Conservation (phyloP, 1,140 invertebrate species). For the Drosophila lacertosa region DNA sequence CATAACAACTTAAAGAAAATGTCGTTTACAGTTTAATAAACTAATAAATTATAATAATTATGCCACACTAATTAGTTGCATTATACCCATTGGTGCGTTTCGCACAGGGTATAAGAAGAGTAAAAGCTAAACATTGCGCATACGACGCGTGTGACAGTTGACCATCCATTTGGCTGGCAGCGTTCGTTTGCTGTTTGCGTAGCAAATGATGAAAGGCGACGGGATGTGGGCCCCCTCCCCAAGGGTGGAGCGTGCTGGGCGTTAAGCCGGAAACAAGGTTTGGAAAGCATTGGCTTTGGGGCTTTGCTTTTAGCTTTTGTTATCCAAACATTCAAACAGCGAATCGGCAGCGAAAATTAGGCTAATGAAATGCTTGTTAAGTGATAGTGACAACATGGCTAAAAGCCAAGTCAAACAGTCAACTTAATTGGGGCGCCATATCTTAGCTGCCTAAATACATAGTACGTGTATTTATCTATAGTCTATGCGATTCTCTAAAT, state of each 20-base stretch:
- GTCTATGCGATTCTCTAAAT: not conserved
- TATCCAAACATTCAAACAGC: constrained; percentile 34
- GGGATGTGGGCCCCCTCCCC: too few relatives aligned
- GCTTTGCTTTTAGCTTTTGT: constrained; percentile 16
- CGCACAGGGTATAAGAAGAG: not conserved
- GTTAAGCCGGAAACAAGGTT: constrained; percentile 1
- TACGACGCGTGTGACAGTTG: constrained; percentile 43
- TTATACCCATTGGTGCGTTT: not conserved
- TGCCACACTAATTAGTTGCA: not conserved
- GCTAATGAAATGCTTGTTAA: constrained; percentile 78
- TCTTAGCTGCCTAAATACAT: not conserved
- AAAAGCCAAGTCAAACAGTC: constrained; percentile 22
- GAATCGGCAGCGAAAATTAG: constrained; percentile 55
- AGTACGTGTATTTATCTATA: not conserved
- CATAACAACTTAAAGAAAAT: too few relatives aligned
- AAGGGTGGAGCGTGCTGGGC: too few relatives aligned
- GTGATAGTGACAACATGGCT: constrained; percentile 61
- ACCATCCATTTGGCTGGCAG: constrained; percentile 2
- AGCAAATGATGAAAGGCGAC: constrained; percentile 41
- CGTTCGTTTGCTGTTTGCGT: constrained; percentile 20
- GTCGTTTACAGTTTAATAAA: too few relatives aligned
- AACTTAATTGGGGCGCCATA: constrained; percentile 26
- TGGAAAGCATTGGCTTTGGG: constrained; percentile 6
- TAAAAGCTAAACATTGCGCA: constrained; percentile 36
- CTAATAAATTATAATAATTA: too few relatives aligned